These are phyloP conservation scores for Nasonia giraulti DNA, from an alignment of 1,140 invertebrate species.

Conservation along the genomic window DNA sequence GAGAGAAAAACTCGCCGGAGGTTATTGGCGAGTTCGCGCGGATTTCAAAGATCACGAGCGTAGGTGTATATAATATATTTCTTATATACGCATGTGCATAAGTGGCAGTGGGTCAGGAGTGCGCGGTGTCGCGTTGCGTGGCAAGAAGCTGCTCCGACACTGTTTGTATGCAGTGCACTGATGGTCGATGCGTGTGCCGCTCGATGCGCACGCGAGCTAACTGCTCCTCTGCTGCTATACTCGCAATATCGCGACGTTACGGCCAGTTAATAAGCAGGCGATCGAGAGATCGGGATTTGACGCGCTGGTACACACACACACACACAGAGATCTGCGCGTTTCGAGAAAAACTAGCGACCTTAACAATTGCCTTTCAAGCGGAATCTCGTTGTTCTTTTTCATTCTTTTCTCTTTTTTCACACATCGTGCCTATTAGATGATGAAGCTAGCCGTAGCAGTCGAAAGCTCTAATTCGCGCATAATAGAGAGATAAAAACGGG, in stretches of 20 bases:
- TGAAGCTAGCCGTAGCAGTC: neutral
- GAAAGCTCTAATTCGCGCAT: conserved; percentile 43
- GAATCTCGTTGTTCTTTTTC: too few relatives aligned
- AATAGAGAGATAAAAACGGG: conserved; percentile 43
- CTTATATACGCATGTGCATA: too few relatives aligned
- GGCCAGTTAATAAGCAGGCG: conserved; percentile 19
- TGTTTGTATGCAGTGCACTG: neutral
- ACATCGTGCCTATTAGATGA: neutral
- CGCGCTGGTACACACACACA: too few relatives aligned
- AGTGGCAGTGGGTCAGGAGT: conserved; percentile 13
- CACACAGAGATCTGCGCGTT: too few relatives aligned
- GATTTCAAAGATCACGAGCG: too few relatives aligned
- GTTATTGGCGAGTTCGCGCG: too few relatives aligned
- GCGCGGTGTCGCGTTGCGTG: conserved; percentile 14
- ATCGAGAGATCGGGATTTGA: too few relatives aligned
- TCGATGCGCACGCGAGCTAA: neutral
- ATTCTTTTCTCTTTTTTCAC: too few relatives aligned
- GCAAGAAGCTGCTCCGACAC: neutral
- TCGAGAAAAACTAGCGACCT: too few relatives aligned
- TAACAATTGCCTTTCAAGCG: too few relatives aligned
- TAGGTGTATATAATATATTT: too few relatives aligned
- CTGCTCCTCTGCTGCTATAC: neutral
- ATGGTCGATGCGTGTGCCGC: conserved; percentile 6
- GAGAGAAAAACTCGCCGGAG: neutral
- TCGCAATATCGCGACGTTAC: conserved; percentile 1